Evolutionary conservation across 2,113 vertebrate genomes (phyloP), one percentile per base, ranked within the genome.

Genomic region (Thunnus maccoyii): DNA sequence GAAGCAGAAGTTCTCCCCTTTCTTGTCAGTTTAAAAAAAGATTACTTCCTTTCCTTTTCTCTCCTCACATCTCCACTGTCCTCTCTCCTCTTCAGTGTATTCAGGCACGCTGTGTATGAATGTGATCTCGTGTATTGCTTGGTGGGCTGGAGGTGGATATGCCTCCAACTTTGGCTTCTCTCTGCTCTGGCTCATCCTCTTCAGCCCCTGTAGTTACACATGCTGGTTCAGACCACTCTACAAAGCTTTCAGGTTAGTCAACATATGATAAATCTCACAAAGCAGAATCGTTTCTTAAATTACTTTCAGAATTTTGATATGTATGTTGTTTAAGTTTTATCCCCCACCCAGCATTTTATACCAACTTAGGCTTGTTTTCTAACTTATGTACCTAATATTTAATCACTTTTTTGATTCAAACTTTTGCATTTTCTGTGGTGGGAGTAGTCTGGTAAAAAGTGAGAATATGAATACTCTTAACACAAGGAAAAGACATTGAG

Each of bases 201-300:
- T 98, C 94, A 96, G 96, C 3, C 98, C 98, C 22, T 98, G 97
- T 9, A 84, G 96, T 67, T 99, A 98, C 4, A 25, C 96, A 73
- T 99, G 98, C 93, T 99, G 98, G 98, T 99, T 99, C 94, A 96
- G 97, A 65, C 97, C 98, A 0, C 96, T 92, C 1, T 99, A 99
- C 94, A 99, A 99, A 94, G 98, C 97, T 63, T 97, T 99, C 76
- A 94, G 98, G 98, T 98, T 48, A 94, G 94, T 89, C 9, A 4
- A 14, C n/a, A 0, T 52, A n/a, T 30, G 1, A 2, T 73, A 15
- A 60, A 66, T 30, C 0, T 66, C 44, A 68, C 2, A 9, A 22
- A 12, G 16, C 9, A 15, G 5, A 56, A 11, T 17, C 0, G 22
- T 65, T 46, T 70, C 8, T 57, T 9, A 41, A 41, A 41, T 9